These are phyloP conservation scores for Illadopsis cleaveri DNA, from an alignment of 2,113 vertebrate genomes.

Conservation along the genomic window DNA sequence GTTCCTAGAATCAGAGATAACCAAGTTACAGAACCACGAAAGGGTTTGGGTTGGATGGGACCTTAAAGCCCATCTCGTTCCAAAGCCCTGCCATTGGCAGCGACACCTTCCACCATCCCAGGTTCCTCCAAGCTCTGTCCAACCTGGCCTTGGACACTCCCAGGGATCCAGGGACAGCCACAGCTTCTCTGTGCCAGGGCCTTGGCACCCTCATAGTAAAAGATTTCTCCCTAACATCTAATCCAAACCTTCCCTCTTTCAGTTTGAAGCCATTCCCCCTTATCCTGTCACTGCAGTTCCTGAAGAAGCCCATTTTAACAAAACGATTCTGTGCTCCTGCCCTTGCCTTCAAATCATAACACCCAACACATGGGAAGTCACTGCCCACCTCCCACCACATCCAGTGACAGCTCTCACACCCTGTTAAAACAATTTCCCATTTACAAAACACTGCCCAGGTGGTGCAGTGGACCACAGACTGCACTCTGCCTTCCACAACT, in stretches of 20 bases:
- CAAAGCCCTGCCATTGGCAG: background rate
- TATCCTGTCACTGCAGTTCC: background rate
- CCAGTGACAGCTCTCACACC: background rate
- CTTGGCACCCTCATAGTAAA: background rate
- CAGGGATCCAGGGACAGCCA: background rate
- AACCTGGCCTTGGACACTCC: background rate
- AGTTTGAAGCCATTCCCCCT: background rate
- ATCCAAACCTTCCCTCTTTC: background rate
- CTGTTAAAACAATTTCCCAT: background rate
- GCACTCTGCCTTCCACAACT: background rate
- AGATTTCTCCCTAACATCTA: background rate
- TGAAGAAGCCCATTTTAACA: background rate
- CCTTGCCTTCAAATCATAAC: accelerated
- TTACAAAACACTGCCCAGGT: background rate
- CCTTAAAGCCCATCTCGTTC: background rate
- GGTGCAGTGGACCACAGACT: background rate
- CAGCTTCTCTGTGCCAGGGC: background rate
- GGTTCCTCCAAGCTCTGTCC: background rate
- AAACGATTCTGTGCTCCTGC: background rate
- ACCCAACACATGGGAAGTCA: background rate
- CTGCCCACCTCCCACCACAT: background rate
- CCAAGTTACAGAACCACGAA: background rate
- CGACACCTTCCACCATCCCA: background rate
- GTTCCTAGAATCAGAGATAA: background rate
- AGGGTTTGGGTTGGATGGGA: background rate